Base-by-base conservation (phyloP, 92 coral and sea anemone species). In the Anthopleura xanthogrammica region DNA sequence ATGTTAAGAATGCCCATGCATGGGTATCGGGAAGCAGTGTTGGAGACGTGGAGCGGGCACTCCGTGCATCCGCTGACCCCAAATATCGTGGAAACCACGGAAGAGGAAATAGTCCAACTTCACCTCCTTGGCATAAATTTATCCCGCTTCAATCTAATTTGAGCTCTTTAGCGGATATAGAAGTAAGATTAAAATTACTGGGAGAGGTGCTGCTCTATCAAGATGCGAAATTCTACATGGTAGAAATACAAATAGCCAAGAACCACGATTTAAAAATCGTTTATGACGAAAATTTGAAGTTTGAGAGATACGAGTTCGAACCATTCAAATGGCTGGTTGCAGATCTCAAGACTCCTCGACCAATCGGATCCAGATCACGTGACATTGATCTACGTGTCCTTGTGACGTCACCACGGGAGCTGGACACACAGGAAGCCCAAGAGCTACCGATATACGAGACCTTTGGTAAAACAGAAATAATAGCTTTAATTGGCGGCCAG, bases 241-340 rank as follows among this genome's bases (percentile, higher is more conserved):
- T 91, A 58, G 93, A 82, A 57, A 62, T 89, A 39, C 91, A 91
- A 68, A 83, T 57, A 19, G 89, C 88, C 70, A 89, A 81, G 60
- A 82, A 90, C 57, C 86, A 83, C 83, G 78, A 72, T 66, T 70
- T 86, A 16, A 83, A 78, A 52, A 72, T 90, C 17, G 71, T 82
- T 3, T 84, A 79, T 65, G 90, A 93, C 83, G 81, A 62, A 17
- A 64, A 93, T 43, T 62, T 83, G 88, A 60, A 80, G 20, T 88
- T 93, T 73, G 42, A 83, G 56, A 71, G 83, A 41, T 86, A 88
- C 77, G 89, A 88, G 64, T 91, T 88, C 75, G 94, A 93, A 40
- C 92, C 94, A 0, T 88, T 93, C 50, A 90, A 82, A 64, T 93
- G 97, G 97, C 89, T 90, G 17, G 92, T 85, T 5, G 92, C 86